Base-by-base conservation (phyloP, 2,888 invertebrate species). In the Rambutsinella grinnellia region DNA sequence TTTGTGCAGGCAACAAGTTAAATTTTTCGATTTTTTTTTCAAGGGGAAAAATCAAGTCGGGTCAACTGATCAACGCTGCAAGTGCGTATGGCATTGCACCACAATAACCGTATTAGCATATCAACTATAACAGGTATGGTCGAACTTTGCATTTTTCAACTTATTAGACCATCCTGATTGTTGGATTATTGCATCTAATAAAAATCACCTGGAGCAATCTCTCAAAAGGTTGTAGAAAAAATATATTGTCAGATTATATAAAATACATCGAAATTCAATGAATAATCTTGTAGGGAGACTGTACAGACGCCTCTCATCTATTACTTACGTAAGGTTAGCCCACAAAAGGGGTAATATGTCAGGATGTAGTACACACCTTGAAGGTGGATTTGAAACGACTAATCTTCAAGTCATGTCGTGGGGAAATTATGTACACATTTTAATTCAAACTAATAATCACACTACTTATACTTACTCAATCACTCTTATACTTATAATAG, bases 61-160 rank as follows among this genome's bases (percentile, higher is more conserved):
- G 72, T 72, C 72, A 72, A 72, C 57, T 72, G 58, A 67, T 67
- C 67, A 67, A 57, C 56, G n/a, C n/a, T n/a, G n/a, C n/a, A n/a
- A n/a, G n/a, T n/a, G n/a, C n/a, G n/a, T n/a, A n/a, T n/a, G n/a
- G n/a, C n/a, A n/a, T n/a, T n/a, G n/a, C n/a, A n/a, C n/a, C n/a
- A n/a, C n/a, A n/a, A n/a, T n/a, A n/a, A n/a, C n/a, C n/a, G n/a
- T n/a, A n/a, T n/a, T n/a, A n/a, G n/a, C n/a, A n/a, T n/a, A n/a
- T n/a, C n/a, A n/a, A n/a, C n/a, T n/a, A n/a, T n/a, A n/a, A n/a
- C n/a, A n/a, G n/a, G n/a, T n/a, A n/a, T n/a, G n/a, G n/a, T n/a
- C n/a, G n/a, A n/a, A n/a, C n/a, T n/a, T n/a, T n/a, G n/a, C n/a
- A n/a, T 36, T 36, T 36, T 36, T 36, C 6, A 36, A 13, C 36